These are phyloP conservation scores for Meteorus sp. DNA, from an alignment of 1,140 invertebrate species.

Conservation along the genomic window DNA sequence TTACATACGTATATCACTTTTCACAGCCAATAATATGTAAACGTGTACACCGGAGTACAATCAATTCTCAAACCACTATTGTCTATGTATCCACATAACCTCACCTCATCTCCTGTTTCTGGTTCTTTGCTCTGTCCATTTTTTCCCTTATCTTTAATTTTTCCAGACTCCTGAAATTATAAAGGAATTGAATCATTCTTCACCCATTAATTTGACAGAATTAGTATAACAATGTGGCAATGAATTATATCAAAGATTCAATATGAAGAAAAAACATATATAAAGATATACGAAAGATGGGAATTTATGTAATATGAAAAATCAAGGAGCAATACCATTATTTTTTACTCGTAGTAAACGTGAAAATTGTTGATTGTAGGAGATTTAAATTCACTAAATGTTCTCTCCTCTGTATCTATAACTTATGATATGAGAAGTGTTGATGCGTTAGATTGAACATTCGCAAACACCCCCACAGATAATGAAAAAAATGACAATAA, in stretches of 20 bases:
- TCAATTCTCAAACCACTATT: too few species aligned
- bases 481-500: too few species aligned
- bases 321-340: slow-evolving; percentile 12
- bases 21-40: too few species aligned
- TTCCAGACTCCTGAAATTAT: slow-evolving; percentile 58
- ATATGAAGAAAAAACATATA: background rate
- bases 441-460: too few species aligned
- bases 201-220: background rate
- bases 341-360: background rate
- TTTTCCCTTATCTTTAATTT: slow-evolving; percentile 56
- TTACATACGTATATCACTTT: too few species aligned
- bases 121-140: slow-evolving; percentile 56
- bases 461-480: too few species aligned
- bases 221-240: background rate
- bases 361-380: background rate
- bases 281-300: background rate
- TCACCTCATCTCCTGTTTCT: slow-evolving; percentile 60
- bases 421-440: background rate
- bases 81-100: slow-evolving; percentile 46
- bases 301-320: background rate
- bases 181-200: slow-evolving; percentile 6
- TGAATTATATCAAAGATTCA: background rate
- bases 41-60: too few species aligned
- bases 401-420: background rate
- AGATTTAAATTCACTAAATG: background rate